These are phyloP conservation scores for Nyctibius bracteatus DNA, from an alignment of 2,113 vertebrate genomes.

Conservation along the genomic window DNA sequence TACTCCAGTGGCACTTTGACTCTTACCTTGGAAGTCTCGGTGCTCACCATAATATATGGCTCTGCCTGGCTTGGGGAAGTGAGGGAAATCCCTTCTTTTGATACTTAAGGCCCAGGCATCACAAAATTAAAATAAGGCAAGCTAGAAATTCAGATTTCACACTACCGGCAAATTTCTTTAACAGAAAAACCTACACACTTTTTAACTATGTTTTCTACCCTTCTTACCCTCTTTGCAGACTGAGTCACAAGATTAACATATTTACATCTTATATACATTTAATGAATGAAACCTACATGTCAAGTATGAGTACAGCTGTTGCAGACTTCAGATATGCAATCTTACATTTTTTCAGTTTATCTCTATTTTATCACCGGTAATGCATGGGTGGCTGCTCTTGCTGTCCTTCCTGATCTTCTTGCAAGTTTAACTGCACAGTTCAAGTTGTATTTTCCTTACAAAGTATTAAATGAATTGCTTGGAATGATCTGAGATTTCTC, in stretches of 20 bases:
- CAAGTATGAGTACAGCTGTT: background rate
- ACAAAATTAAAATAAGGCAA: conserved; percentile 14
- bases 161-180: conserved; percentile 1
- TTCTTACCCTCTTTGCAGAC: conserved; percentile 19
- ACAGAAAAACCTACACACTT: conserved; percentile 43
- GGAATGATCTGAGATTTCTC: conserved; percentile 53
- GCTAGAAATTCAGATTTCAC: conserved; percentile 46
- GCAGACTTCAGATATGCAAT: background rate
- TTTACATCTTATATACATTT: conserved; percentile 47
- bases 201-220: conserved; percentile 50
- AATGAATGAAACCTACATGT: conserved; percentile 59
- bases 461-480: conserved; percentile 65
- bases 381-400: background rate
- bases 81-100: background rate
- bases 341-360: conserved; percentile 4
- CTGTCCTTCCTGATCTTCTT: conserved; percentile 33
- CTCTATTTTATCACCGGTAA: background rate
- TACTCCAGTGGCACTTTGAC: background rate
- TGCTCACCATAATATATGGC: background rate
- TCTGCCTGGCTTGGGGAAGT: background rate
- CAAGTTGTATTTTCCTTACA: conserved; percentile 61
- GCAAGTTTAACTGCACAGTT: conserved; percentile 44
- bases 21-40: background rate
- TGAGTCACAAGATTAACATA: conserved; percentile 52
- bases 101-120: background rate